A percentile compares a stretch with the other conserved stretches of the same genome.
phyloP scores from a whole-genome alignment of 2,888 invertebrate genomes.

The Psococerastis gibbosa region DNA sequence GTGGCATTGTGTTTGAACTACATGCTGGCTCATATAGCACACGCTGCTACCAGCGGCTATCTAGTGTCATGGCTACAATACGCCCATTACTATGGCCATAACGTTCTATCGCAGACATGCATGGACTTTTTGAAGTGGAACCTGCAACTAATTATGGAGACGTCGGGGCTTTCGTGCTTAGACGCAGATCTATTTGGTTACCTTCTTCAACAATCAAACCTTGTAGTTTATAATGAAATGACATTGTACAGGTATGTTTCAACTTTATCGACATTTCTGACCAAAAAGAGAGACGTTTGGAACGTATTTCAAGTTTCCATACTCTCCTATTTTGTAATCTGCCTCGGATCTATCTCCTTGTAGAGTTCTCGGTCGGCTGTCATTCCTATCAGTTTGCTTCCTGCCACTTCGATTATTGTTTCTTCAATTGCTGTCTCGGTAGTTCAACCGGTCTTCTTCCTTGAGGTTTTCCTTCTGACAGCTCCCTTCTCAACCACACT shows the following conservation, averaged over 20 bases:
- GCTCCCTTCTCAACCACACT: too few relatives aligned
- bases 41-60: conserved; percentile 62
- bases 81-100: conserved; percentile 63
- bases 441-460: too few relatives aligned
- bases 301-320: conserved; percentile 9
- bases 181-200: conserved; percentile 59
- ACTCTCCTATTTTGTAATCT: neutral
- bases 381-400: conserved; percentile 59
- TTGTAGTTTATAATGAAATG: conserved; percentile 80
- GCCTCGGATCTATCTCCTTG: neutral
- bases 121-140: conserved; percentile 83
- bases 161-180: conserved; percentile 61
- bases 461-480: too few relatives aligned
- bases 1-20: conserved; percentile 65
- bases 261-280: too few relatives aligned
- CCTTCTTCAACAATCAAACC: conserved; percentile 64
- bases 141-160: conserved; percentile 60
- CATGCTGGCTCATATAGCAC: conserved; percentile 72
- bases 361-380: conserved; percentile 44
- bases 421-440: too few relatives aligned
- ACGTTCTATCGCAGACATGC: conserved; percentile 46
- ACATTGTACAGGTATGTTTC: conserved; percentile 47
- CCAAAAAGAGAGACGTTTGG: too few relatives aligned
- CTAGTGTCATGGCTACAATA: conserved; percentile 85
- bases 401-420: too few relatives aligned